Conservation (phyloP, 2,888 invertebrate genomes). For the Zhengitettix transpicula region DNA sequence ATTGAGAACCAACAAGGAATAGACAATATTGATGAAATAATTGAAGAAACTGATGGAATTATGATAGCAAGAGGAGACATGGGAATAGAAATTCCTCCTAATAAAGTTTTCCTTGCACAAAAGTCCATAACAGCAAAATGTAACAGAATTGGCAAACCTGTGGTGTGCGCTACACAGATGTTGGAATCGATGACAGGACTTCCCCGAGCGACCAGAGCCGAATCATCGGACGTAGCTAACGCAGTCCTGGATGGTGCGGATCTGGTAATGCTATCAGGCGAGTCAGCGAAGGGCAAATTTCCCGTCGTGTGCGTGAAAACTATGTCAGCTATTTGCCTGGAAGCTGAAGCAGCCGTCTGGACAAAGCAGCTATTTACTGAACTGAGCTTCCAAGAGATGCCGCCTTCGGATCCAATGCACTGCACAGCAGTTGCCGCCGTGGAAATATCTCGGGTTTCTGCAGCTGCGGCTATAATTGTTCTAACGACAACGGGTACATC, state of each 20-base stretch:
- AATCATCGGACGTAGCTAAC: background rate
- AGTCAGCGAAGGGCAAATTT: background rate
- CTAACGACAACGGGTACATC: slow-evolving; percentile 71
- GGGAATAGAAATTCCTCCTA: slow-evolving; percentile 94
- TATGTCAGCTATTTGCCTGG: background rate
- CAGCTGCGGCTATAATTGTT: slow-evolving; percentile 77
- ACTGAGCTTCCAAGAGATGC: slow-evolving; percentile 28
- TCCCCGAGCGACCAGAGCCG: background rate
- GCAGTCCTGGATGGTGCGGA: background rate
- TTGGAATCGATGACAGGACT: background rate
- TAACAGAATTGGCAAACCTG: slow-evolving; percentile 31
- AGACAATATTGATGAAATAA: slow-evolving; percentile 86
- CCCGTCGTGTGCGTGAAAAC: background rate
- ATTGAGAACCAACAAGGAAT: slow-evolving; percentile 98
- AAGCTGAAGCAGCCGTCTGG: background rate
- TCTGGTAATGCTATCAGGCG: background rate
- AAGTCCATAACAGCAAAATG: slow-evolving; percentile 95
- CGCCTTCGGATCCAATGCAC: slow-evolving; percentile 74
- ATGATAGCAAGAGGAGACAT: slow-evolving; percentile 98
- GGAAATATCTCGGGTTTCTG: slow-evolving; percentile 77
- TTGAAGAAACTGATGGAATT: slow-evolving; percentile 84
- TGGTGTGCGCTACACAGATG: background rate
- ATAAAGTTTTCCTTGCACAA: slow-evolving; percentile 93
- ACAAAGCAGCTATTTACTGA: background rate
- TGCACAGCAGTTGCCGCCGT: slow-evolving; percentile 87